Base-by-base conservation (phyloP, 1,140 invertebrate species). In the Lucilia cuprina region DNA sequence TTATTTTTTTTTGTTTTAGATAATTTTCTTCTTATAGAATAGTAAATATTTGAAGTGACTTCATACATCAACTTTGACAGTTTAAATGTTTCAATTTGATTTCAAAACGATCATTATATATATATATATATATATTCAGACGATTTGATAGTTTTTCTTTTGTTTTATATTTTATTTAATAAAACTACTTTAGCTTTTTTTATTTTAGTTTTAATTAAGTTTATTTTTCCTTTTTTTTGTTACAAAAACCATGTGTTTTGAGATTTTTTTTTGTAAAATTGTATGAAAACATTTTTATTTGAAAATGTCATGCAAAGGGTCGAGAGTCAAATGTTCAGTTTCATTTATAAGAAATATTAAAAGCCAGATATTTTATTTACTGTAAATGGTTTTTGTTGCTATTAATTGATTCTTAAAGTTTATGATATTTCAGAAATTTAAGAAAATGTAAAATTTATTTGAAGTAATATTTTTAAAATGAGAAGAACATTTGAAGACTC, bases 41-140 rank as follows among this genome's bases (percentile, higher is more conserved):
- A 21, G 65, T 70, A 55, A 55, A 55, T 55, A 17, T 70, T 70
- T 70, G 10, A 70, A 70, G 19, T 70, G 65, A 70, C 65, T 70
- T 70, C 65, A 70, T 70, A 12, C n/a, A 70, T 70, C 65, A 70
- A 70, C 9, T 70, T 70, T 70, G 65, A 70, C 65, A 70, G 65
- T 21, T 70, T 70, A 70, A 21, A 70, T 21, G 65, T 70, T 70
- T 70, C 19, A 21, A 70, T 70, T 70, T 25, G 55, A 60, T 60
- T 60, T 60, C 55, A 60, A 60, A n/a, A n/a, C 14, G n/a, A 60
- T 60, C 7, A 41, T 41, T 41, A 41, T n/a, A n/a, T n/a, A n/a
- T n/a, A n/a, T n/a, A n/a, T n/a, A n/a, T n/a, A n/a, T n/a, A n/a
- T n/a, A n/a, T 41, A 41, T 41, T 41, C 10, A 8, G 41, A 8